A percentile compares a stretch with the other conserved stretches of the same genome.
Evolutionary conservation across 2,797 vertebrate genomes (phyloP).

Genomic region (Adelosebastes latens): DNA sequence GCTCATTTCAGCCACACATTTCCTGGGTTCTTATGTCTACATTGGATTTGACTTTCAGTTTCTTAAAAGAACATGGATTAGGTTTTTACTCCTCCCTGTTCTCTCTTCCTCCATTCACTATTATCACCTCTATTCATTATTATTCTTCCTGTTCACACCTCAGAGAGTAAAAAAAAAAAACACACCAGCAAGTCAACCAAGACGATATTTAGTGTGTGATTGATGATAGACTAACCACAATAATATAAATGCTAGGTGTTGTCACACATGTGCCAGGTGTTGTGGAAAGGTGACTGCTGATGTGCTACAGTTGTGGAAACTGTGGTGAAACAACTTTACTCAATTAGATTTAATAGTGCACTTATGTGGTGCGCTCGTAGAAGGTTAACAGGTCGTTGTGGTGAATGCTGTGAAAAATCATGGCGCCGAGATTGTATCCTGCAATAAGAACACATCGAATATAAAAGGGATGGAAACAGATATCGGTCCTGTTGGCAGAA

Average conservation of each 20-base stretch:
- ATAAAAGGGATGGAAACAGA: background rate
- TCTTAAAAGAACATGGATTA: background rate
- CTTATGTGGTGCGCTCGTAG: slow-evolving; percentile 31
- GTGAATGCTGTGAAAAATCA: slow-evolving; percentile 54
- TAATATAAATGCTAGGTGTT: slow-evolving; percentile 47
- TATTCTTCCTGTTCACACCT: slow-evolving; percentile 48
- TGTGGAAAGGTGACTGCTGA: slow-evolving; percentile 47
- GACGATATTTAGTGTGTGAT: slow-evolving; percentile 13
- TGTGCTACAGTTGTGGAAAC: slow-evolving; percentile 50
- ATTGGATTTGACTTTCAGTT: too few species aligned
- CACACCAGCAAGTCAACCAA: slow-evolving; percentile 11
- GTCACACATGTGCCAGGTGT: slow-evolving; percentile 61
- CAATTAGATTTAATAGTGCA: slow-evolving; percentile 57
- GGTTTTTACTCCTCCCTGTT: background rate
- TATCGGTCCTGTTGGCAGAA: background rate
- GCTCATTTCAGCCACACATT: background rate
- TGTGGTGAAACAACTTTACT: slow-evolving; percentile 59
- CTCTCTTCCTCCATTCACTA: background rate
- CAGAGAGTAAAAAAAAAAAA: background rate
- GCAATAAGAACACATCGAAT: background rate
- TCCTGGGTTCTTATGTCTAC: too few species aligned
- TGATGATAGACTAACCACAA: slow-evolving; percentile 57
- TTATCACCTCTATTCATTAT: background rate
- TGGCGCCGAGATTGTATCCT: background rate
- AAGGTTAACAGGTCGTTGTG: slow-evolving; percentile 63